Evolutionary conservation across 2,113 vertebrate species (phyloP).

Genomic region (Epinephelus fuscoguttatus): DNA sequence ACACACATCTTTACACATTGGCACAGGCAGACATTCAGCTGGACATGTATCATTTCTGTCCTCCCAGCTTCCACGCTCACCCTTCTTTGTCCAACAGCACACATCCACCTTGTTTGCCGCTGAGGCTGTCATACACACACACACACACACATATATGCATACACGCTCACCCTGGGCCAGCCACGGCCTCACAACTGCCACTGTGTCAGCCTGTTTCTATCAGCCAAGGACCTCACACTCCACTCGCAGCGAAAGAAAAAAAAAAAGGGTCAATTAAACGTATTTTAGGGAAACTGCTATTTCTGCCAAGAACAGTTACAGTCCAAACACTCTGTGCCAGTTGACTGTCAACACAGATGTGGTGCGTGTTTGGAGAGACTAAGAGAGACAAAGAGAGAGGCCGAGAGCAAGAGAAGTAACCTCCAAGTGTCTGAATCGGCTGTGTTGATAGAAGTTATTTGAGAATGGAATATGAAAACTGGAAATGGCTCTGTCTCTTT

Average conservation of each 20-base stretch:
- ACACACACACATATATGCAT: constrained; percentile 12
- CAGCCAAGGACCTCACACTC: constrained; percentile 58
- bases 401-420: constrained; percentile 42
- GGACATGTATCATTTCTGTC: constrained; percentile 9
- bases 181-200: constrained; percentile 28
- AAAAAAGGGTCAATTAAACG: constrained; percentile 58
- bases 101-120: background rate
- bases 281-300: constrained; percentile 57
- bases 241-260: constrained; percentile 32
- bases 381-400: constrained; percentile 43
- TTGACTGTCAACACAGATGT: constrained; percentile 72
- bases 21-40: constrained; percentile 19
- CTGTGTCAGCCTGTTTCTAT: constrained; percentile 48
- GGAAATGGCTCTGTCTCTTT: constrained; percentile 40
- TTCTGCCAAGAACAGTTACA: constrained; percentile 58
- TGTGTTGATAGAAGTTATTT: constrained; percentile 35
- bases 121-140: constrained; percentile 26
- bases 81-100: background rate
- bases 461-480: constrained; percentile 48
- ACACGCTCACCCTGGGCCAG: background rate
- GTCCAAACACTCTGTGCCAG: constrained; percentile 52
- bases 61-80: background rate
- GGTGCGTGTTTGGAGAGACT: constrained; percentile 59
- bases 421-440: constrained; percentile 45
- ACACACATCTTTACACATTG: background rate